Percentiles rank a stretch among this genome's conserved stretches.
phyloP scores from a whole-genome alignment of 2,797 vertebrate species.

The Phrynocephalus guinanensis region DNA sequence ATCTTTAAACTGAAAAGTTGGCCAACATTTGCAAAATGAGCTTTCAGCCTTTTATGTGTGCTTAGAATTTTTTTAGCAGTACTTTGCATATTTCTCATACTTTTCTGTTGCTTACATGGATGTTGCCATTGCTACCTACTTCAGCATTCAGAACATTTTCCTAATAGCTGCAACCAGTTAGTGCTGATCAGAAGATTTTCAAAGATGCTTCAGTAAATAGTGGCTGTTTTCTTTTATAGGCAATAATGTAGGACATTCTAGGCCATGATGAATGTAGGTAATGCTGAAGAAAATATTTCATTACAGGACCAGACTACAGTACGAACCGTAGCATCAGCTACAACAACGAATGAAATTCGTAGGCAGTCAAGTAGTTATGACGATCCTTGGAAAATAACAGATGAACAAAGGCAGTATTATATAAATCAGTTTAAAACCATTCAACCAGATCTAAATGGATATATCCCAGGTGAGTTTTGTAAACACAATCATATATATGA shows the following conservation, averaged over 20 bases:
- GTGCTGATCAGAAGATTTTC: constrained; percentile 51
- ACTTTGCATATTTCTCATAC: constrained; percentile 71
- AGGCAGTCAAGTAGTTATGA: constrained; percentile 97
- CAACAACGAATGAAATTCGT: constrained; percentile 95
- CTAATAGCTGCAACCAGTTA: constrained; percentile 44
- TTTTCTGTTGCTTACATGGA: constrained; percentile 75
- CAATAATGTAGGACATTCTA: constrained; percentile 66
- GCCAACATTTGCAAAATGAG: constrained; percentile 43
- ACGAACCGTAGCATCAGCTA: constrained; percentile 91
- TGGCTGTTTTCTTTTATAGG: constrained; percentile 71
- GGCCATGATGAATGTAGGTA: constrained; percentile 63
- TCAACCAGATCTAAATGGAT: constrained; percentile 96
- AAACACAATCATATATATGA: constrained; percentile 59
- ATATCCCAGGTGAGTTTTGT: constrained; percentile 92
- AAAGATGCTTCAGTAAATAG: constrained; percentile 61
- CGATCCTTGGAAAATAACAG: constrained; percentile 99
- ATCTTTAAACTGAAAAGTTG: constrained; percentile 51
- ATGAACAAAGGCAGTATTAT: constrained; percentile 99
- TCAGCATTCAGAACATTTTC: constrained; percentile 66
- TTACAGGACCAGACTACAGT: constrained; percentile 94
- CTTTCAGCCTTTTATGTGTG: constrained; percentile 43
- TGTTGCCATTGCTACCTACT: constrained; percentile 71
- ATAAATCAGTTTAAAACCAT: constrained; percentile 99
- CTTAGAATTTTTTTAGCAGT: constrained; percentile 69
- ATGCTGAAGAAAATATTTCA: constrained; percentile 81